Conservation (phyloP, 2,797 vertebrate species). For the Paguma larvata region DNA sequence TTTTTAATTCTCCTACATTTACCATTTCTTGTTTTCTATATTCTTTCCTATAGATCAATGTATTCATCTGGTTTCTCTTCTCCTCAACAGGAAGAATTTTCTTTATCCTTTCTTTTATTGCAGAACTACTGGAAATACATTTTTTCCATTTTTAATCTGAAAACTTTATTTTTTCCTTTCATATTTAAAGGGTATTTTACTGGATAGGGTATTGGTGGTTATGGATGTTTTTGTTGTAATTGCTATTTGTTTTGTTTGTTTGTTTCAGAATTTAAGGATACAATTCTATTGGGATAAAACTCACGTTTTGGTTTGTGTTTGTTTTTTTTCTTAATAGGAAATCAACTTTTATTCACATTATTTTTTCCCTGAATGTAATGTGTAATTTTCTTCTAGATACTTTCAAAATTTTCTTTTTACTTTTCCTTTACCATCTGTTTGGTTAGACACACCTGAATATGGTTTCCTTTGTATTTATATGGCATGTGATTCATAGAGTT, state of each 20-base stretch:
- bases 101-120: not conserved
- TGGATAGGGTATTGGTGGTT: not conserved
- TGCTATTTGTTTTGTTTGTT: not conserved
- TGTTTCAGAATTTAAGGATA: not conserved
- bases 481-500: not conserved
- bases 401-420: not conserved
- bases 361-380: not conserved
- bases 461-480: not conserved
- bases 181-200: not conserved
- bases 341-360: not conserved
- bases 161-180: not conserved
- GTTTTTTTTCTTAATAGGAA: not conserved
- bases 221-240: not conserved
- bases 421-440: not conserved
- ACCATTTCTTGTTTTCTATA: not conserved
- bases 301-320: not conserved
- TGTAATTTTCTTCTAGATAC: not conserved
- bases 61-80: not conserved
- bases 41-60: not conserved
- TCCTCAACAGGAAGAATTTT: not conserved
- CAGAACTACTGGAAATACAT: not conserved
- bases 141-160: not conserved
- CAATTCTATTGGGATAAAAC: not conserved
- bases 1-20: not conserved
- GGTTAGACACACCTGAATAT: not conserved